Base-by-base conservation (phyloP, 1,140 invertebrate species). In the Spodoptera litura region DNA sequence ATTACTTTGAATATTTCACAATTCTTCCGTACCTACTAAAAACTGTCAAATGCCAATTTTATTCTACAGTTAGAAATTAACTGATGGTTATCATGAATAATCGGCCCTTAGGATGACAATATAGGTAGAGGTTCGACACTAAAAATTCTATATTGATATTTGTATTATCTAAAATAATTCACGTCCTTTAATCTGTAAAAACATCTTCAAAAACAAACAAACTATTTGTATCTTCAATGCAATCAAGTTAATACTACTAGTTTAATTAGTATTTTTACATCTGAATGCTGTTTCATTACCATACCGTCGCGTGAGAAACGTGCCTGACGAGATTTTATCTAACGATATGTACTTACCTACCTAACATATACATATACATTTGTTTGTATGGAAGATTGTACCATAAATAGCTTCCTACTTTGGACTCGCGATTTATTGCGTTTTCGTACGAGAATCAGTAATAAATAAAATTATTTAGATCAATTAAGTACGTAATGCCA, bases 261-360 rank as follows among this genome's bases (percentile, higher is more conserved):
- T 49, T 64, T 64, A 44, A 44, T 44, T 20, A 64, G 61, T 49
- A 51, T 68, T 68, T 59, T 58, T 74, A 51, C 20, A 51, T 44
- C 12, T 58, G 20, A 56, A 49, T 74, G 71, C 52, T 51, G 52
- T 31, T 71, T 59, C n/a, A 74, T 74, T 74, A 74, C 4, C 71
- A 74, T 51, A 49, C 15, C 9, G 13, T 74, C 55, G 15, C 55
- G 55, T 58, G 71, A 74, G 38, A 74, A 61, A 74, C 71, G 44
- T 74, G 70, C 31, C 53, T 49, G 35, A 38, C 11, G 10, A 51
- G 64, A 68, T 64, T 52, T 70, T 53, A 70, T 70, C 66, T 70
- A 52, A 31, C 20, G 11, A 31, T 52, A 51, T 25, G 11, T 68
- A 52, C 25, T 11, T 13, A 31, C 25, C 8, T 61, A 61, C 25